Percentiles rank a stretch among this genome's conserved stretches.
phyloP scores from a whole-genome alignment of 2,113 vertebrate species.

The Herpetotheres cachinnans region DNA sequence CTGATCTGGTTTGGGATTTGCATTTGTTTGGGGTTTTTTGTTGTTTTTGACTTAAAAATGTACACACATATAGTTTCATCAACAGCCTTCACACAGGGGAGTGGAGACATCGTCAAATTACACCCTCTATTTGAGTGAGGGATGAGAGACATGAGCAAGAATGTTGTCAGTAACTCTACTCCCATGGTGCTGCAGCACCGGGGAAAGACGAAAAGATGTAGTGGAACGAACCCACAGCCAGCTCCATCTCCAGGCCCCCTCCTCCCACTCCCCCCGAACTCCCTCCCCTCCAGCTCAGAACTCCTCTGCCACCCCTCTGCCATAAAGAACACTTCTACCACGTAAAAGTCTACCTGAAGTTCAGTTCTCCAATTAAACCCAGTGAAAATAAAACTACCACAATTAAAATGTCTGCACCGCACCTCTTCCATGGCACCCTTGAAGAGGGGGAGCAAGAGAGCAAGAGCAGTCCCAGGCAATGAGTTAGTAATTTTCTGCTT shows the following conservation, averaged over 20 bases:
- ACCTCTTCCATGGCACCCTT: not conserved
- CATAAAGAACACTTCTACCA: not conserved
- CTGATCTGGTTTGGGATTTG: not conserved
- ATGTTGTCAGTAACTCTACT: slow-evolving; percentile 55
- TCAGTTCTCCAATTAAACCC: not conserved
- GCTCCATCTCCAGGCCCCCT: slow-evolving; percentile 2
- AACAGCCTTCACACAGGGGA: slow-evolving; percentile 34
- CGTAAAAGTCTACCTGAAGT: not conserved
- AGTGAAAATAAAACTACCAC: not conserved
- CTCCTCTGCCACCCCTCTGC: not conserved
- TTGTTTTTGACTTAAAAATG: not conserved
- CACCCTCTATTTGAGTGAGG: slow-evolving; percentile 61
- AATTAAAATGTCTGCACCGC: not conserved
- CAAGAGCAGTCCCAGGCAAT: not conserved
- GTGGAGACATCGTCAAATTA: slow-evolving; percentile 60
- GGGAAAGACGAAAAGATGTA: slow-evolving; percentile 62
- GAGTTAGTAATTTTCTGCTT: not conserved
- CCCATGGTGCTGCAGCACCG: not conserved
- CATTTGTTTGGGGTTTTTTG: not conserved
- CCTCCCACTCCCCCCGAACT: accelerated
- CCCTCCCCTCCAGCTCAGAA: not conserved
- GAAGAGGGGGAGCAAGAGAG: not conserved
- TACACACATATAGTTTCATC: not conserved
- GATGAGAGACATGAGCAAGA: slow-evolving; percentile 64
- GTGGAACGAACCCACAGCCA: not conserved